These are phyloP conservation scores for Aporophyla lueneburgensis DNA, from an alignment of 2,888 invertebrate species.

Conservation along the genomic window DNA sequence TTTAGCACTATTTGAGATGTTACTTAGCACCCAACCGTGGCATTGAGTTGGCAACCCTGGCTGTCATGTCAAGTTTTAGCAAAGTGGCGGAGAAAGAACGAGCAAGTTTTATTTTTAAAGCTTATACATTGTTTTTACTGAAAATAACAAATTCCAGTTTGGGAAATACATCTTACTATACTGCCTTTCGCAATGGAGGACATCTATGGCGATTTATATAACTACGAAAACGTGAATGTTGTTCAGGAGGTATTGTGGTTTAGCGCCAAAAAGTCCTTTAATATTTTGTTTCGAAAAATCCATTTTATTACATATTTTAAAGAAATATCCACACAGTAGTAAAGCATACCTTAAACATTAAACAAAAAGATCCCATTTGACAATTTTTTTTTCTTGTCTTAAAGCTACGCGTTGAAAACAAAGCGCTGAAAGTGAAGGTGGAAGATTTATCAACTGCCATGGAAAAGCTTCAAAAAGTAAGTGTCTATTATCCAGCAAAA, in stretches of 20 bases:
- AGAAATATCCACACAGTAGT: neutral
- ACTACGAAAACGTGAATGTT: constrained; percentile 81
- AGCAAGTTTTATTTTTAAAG: neutral
- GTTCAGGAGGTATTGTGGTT: constrained; percentile 81
- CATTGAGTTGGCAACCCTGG: too few species aligned
- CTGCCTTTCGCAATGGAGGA: constrained; percentile 75
- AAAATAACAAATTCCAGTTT: neutral
- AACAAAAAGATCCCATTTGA: neutral
- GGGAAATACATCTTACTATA: neutral
- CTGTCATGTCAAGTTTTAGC: neutral
- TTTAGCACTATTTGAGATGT: too few species aligned
- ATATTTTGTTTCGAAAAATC: neutral
- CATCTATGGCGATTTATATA: constrained; percentile 83
- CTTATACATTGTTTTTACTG: neutral
- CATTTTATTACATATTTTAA: neutral
- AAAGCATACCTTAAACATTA: neutral
- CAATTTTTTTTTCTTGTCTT: constrained; percentile 55
- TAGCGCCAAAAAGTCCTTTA: constrained; percentile 81
- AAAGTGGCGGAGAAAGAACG: neutral
- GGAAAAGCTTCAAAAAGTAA: constrained; percentile 83
- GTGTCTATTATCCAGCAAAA: constrained; percentile 54
- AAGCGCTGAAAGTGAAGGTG: constrained; percentile 78
- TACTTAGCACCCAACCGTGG: too few species aligned
- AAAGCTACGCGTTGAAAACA: constrained; percentile 83
- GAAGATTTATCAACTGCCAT: constrained; percentile 77